Conservation (phyloP, 37 sponge, comb jelly and placozoan genomes). For the Hormiphora californensis region DNA sequence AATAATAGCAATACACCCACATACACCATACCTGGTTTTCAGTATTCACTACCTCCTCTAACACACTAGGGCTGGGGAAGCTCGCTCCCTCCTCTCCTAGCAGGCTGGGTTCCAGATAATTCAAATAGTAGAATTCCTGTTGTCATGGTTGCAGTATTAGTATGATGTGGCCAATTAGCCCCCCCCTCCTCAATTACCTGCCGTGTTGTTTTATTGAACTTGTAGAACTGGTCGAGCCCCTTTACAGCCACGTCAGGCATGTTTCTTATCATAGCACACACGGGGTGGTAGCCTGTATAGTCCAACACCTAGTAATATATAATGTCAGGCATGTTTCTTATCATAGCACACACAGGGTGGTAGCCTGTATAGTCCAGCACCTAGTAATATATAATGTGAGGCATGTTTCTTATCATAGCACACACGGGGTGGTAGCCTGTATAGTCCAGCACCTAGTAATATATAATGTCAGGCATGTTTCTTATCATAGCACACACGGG, state of each 20-base stretch:
- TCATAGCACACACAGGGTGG: constrained; percentile 35
- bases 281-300: constrained; percentile 33
- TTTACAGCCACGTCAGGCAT: constrained; percentile 37
- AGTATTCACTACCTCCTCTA: constrained; percentile 34
- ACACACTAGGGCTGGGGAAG: constrained; percentile 22
- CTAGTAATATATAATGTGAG: neutral
- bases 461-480: too few species aligned
- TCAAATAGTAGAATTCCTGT: constrained; percentile 14
- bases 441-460: too few species aligned
- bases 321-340: neutral
- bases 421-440: too few species aligned
- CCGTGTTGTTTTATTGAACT: neutral
- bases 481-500: too few species aligned
- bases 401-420: too few species aligned
- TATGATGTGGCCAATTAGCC: too few species aligned
- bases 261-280: constrained; percentile 34
- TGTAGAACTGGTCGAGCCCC: neutral
- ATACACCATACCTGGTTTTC: too few species aligned
- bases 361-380: constrained; percentile 28
- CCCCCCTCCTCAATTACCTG: too few species aligned
- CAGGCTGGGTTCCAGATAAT: constrained; percentile 14
- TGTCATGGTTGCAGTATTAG: too few species aligned
- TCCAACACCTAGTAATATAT: neutral
- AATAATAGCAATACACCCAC: too few species aligned
- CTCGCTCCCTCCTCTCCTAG: neutral